Base-by-base conservation (phyloP, 2,888 invertebrate genomes). In the Latrodectus hesperus region DNA sequence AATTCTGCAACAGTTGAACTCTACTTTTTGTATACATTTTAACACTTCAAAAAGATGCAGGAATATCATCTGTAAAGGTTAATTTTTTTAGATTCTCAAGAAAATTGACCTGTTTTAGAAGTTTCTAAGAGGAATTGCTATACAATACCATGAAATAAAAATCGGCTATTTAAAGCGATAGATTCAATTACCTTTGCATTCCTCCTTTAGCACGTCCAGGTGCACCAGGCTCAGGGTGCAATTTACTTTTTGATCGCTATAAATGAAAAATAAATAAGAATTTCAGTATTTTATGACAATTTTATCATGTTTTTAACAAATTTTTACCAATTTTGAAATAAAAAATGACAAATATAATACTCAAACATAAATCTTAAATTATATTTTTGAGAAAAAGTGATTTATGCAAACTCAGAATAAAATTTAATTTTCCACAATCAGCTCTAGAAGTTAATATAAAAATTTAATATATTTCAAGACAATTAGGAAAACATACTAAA, bases 211-310 rank as follows among this genome's bases (percentile, higher is more conserved):
- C 89, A 74, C 89, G 70, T 10, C 89, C 89, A 9, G 88, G 89
- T 65, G 89, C 88, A 16, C 89, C 89, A 60, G 89, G 89, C 55
- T 89, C 89, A 17, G 75, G 88, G 60, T 89, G 89, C 9, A 89
- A 52, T 51, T 89, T 89, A 49, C 89, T 89, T 75, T 81, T 85
- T 9, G 89, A 89, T 65, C n/a, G 82, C 89, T 88, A 26, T 9
- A 77, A 72, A 64, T 22, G 1, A 71, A 14, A 6, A 38, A 22
- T 77, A 38, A 49, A 70, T 64, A 64, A 64, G 4, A 64, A 14
- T 16, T 14, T 64, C 14, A 64, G n/a, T 16, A 16, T 64, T 64
- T 14, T 64, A 64, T 64, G n/a, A 8, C 64, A 64, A 64, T 64
- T 16, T n/a, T n/a, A n/a, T 64, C 4, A 64, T 16, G 64, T 5